Conservation (phyloP, 1,140 invertebrate genomes). For the Telenomus remus region DNA sequence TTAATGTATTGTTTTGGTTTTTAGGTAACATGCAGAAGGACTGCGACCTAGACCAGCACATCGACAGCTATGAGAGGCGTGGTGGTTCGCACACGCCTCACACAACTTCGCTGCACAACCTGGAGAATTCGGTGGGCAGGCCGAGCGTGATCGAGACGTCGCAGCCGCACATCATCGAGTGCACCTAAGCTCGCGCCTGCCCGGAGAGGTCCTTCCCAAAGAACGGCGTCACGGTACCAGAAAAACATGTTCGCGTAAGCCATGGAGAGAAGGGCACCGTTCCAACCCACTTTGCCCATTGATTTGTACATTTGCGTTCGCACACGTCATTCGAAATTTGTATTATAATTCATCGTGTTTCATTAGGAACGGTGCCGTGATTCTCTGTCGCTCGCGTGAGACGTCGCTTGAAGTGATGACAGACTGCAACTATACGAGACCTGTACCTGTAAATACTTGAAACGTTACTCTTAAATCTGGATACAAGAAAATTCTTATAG, state of each 20-base stretch:
- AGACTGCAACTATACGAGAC: conserved; percentile 77
- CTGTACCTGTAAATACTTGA: conserved; percentile 75
- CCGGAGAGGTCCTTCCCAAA: conserved; percentile 38
- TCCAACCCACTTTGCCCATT: conserved; percentile 12
- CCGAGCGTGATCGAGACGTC: conserved; percentile 89
- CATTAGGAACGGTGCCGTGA: neutral
- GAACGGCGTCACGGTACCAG: conserved; percentile 12
- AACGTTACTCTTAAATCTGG: conserved; percentile 65
- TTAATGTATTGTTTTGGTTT: conserved; percentile 22
- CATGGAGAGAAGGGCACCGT: neutral
- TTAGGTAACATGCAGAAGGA: conserved; percentile 72
- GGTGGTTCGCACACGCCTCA: conserved; percentile 66
- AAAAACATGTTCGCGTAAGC: conserved; percentile 13
- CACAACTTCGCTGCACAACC: conserved; percentile 73
- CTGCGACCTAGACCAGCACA: conserved; percentile 71
- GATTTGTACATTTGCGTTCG: conserved; percentile 53
- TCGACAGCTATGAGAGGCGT: conserved; percentile 73
- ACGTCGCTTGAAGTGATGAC: conserved; percentile 70
- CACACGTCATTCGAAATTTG: conserved; percentile 32
- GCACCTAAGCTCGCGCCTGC: conserved; percentile 79
- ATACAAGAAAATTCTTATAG: conserved; percentile 65
- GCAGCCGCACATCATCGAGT: conserved; percentile 90
- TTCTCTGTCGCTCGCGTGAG: conserved; percentile 39
- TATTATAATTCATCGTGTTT: conserved; percentile 38
- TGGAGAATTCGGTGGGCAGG: conserved; percentile 80